These are phyloP conservation scores for Heliornis fulica DNA, from an alignment of 2,113 vertebrate genomes.

Conservation along the genomic window DNA sequence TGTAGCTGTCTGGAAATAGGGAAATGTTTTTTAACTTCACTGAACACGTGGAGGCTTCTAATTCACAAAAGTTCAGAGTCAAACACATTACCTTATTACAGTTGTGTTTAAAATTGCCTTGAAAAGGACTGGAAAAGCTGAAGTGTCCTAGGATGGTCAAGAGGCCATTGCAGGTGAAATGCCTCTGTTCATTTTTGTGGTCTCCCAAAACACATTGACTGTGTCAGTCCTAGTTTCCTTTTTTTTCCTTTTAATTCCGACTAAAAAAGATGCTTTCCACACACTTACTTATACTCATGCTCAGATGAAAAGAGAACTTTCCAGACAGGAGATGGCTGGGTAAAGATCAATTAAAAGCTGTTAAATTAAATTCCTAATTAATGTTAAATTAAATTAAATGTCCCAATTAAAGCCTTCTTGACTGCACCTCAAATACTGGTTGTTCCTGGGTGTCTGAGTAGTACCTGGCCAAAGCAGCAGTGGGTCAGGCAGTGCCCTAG, in stretches of 20 bases:
- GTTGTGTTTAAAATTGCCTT: neutral
- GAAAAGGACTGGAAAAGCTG: neutral
- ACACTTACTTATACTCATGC: neutral
- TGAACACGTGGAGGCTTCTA: neutral
- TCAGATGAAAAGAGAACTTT: neutral
- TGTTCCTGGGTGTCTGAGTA: neutral
- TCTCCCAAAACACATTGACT: neutral
- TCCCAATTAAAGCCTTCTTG: too few relatives aligned
- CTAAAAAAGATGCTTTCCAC: neutral
- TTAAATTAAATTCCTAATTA: too few relatives aligned
- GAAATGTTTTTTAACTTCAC: neutral
- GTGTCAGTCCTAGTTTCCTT: neutral
- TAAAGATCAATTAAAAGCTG: neutral
- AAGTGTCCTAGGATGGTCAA: neutral
- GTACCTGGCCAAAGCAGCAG: neutral
- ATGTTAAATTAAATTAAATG: too few relatives aligned
- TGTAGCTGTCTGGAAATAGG: neutral
- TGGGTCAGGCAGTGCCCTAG: neutral
- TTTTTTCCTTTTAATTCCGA: neutral
- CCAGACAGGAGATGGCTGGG: neutral
- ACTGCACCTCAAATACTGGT: neutral
- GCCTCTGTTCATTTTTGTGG: neutral
- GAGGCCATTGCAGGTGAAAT: neutral
- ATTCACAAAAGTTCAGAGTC: neutral
- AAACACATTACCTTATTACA: neutral